Evolutionary conservation across 1,140 invertebrate species (phyloP).

Genomic region (Mya arenaria): DNA sequence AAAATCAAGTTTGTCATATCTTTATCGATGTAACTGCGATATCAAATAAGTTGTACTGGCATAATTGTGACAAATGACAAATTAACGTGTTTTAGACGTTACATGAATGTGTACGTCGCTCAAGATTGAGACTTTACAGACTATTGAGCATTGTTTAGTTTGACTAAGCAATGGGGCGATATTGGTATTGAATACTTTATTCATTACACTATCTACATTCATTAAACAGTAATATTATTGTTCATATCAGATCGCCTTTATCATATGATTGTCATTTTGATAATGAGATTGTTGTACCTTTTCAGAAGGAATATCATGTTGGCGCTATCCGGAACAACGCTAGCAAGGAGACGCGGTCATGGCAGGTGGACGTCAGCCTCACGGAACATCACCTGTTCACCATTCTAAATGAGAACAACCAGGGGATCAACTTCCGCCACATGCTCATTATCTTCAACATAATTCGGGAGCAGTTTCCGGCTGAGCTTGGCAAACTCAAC

Average conservation of each 20-base stretch:
- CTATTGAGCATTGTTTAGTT: not conserved
- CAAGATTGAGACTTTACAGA: not conserved
- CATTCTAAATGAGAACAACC: not conserved
- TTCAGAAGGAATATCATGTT: not conserved
- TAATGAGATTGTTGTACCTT: not conserved
- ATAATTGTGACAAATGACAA: too few relatives aligned
- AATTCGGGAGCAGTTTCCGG: not conserved
- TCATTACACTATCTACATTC: not conserved
- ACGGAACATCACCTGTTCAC: not conserved
- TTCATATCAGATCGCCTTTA: not conserved
- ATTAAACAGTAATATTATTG: not conserved
- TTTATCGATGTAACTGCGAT: too few relatives aligned
- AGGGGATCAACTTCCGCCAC: not conserved
- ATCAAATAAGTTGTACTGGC: too few relatives aligned
- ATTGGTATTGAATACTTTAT: not conserved
- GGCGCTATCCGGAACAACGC: not conserved
- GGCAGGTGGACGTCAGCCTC: not conserved
- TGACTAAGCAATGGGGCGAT: not conserved
- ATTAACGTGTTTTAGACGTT: not conserved
- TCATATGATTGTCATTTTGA: not conserved
- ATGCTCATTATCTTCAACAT: conserved; percentile 11
- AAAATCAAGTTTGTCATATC: too few relatives aligned
- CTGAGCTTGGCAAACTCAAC: conserved; percentile 2
- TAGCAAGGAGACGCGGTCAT: not conserved
- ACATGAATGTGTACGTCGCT: not conserved